Evolutionary conservation across 2,888 invertebrate genomes (phyloP).

Genomic region (Rutpela maculata): DNA sequence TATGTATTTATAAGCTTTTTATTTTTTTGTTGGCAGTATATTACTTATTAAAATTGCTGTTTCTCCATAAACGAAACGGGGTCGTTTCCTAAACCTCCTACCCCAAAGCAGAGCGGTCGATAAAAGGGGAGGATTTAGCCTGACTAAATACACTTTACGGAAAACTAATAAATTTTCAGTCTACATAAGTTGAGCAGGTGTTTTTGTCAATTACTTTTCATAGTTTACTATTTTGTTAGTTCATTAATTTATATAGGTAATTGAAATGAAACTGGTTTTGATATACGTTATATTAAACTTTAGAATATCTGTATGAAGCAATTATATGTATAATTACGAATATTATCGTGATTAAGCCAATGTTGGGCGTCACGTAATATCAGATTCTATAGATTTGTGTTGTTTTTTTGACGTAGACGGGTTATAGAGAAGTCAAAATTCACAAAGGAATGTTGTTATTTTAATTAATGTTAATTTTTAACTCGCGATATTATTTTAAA

Average conservation of each 20-base stretch:
- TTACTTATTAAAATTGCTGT: slow-evolving; percentile 48
- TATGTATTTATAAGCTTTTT: slow-evolving; percentile 30
- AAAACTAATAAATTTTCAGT: slow-evolving; percentile 57
- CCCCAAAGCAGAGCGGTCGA: slow-evolving; percentile 39
- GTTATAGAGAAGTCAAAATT: neutral
- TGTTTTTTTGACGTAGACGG: too few relatives aligned
- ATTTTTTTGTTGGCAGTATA: slow-evolving; percentile 43
- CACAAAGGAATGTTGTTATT: neutral
- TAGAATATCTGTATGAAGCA: neutral
- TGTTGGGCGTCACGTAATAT: neutral
- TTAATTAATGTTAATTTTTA: neutral
- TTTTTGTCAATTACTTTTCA: slow-evolving; percentile 43
- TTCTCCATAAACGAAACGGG: slow-evolving; percentile 45
- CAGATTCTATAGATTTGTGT: too few relatives aligned
- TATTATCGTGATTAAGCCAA: neutral
- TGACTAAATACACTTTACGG: slow-evolving; percentile 58
- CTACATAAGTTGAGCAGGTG: slow-evolving; percentile 53
- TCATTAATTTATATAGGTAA: slow-evolving; percentile 19
- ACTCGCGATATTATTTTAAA: neutral
- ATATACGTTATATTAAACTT: neutral
- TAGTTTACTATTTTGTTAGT: slow-evolving; percentile 18
- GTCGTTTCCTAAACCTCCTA: slow-evolving; percentile 30
- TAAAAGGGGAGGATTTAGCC: slow-evolving; percentile 45
- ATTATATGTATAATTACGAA: neutral
- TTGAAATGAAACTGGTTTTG: slow-evolving; percentile 4